These are phyloP conservation scores for Labrus mixtus DNA, from an alignment of 2,113 vertebrate genomes.

Conservation along the genomic window DNA sequence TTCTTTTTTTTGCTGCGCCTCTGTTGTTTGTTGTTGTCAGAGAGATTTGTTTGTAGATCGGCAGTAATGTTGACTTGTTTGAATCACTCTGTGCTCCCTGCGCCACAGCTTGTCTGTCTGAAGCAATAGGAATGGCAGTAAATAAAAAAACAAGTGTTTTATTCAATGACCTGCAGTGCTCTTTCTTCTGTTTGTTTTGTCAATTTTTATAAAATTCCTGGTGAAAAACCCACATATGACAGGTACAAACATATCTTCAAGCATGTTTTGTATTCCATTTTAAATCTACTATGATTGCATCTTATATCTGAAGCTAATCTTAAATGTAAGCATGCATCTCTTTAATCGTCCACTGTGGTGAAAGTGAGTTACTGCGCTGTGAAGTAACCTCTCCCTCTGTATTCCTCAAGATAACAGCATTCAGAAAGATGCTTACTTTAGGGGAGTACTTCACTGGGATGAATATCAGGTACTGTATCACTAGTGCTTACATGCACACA, in stretches of 20 bases:
- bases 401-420: constrained; percentile 13
- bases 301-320: constrained; percentile 3
- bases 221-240: background rate
- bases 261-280: background rate
- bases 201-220: constrained; percentile 6
- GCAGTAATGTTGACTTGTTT: constrained; percentile 77
- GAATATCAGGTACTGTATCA: background rate
- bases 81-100: constrained; percentile 80
- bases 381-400: background rate
- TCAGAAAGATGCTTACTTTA: background rate
- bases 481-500: background rate
- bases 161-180: constrained; percentile 59
- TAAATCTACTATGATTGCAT: background rate
- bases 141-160: constrained; percentile 77
- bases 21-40: constrained; percentile 79
- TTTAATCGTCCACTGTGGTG: background rate
- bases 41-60: constrained; percentile 78
- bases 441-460: background rate
- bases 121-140: constrained; percentile 82
- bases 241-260: background rate
- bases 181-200: constrained; percentile 45
- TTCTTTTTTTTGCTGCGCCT: constrained; percentile 73
- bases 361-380: constrained; percentile 1
- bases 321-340: background rate
- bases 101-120: constrained; percentile 83